phyloP scores from a whole-genome alignment of 2,113 vertebrate species.

The Pholis gunnellus region DNA sequence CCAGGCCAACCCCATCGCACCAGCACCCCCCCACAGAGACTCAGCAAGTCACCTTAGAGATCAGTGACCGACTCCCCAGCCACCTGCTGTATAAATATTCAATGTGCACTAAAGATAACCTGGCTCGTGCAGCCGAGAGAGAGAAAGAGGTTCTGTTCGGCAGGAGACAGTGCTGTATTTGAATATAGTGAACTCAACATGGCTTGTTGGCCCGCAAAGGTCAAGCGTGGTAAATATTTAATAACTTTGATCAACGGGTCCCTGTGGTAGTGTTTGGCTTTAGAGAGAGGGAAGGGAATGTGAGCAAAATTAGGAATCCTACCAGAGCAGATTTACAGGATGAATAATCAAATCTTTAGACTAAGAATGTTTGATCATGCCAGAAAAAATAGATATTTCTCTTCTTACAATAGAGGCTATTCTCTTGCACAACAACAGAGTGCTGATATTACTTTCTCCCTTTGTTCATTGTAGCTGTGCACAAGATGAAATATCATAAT shows the following conservation, averaged over 20 bases:
- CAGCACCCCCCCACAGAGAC: slow-evolving; percentile 63
- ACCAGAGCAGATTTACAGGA: slow-evolving; percentile 12
- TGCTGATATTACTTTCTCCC: slow-evolving; percentile 9
- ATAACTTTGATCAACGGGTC: slow-evolving; percentile 60
- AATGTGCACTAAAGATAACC: slow-evolving; percentile 83
- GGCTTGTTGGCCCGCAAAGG: slow-evolving; percentile 56
- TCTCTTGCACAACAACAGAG: slow-evolving; percentile 15
- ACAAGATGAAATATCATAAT: slow-evolving; percentile 59
- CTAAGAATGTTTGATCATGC: not conserved
- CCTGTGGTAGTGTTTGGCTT: slow-evolving; percentile 44
- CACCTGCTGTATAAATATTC: slow-evolving; percentile 82
- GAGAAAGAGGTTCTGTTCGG: slow-evolving; percentile 48
- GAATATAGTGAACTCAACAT: slow-evolving; percentile 49
- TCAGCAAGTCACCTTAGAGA: slow-evolving; percentile 81
- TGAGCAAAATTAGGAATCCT: not conserved
- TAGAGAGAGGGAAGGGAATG: slow-evolving; percentile 29
- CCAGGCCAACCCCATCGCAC: slow-evolving; percentile 56
- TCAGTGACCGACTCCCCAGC: slow-evolving; percentile 78
- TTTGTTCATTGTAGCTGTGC: slow-evolving; percentile 21
- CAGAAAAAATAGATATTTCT: not conserved
- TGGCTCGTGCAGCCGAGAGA: slow-evolving; percentile 50
- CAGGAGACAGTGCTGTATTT: slow-evolving; percentile 52
- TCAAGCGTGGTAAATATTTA: slow-evolving; percentile 74
- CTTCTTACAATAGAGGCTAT: not conserved
- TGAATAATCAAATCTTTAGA: slow-evolving; percentile 1